Conservation (phyloP, 2,113 vertebrate species). For the Oreocharis arfaki region DNA sequence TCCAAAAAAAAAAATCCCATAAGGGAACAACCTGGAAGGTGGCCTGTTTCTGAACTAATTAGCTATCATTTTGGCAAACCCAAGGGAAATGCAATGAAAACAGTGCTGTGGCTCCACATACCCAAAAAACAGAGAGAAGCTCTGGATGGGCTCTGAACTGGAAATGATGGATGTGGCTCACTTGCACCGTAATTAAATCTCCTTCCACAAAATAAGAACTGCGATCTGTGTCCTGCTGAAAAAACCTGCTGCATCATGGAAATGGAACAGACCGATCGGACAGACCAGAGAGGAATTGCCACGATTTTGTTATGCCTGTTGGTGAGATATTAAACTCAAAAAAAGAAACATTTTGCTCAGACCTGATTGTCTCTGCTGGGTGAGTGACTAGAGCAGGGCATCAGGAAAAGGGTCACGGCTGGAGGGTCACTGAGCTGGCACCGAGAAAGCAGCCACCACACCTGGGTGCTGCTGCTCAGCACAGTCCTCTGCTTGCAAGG, state of each 20-base stretch:
- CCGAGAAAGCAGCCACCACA: neutral
- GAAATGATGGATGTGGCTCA: conserved; percentile 63
- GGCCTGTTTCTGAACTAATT: neutral
- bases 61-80: neutral
- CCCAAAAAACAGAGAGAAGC: neutral
- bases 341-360: neutral
- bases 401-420: neutral
- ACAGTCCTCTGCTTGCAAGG: neutral
- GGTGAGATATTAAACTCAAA: neutral
- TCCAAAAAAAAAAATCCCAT: neutral
- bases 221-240: conserved; percentile 8
- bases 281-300: neutral
- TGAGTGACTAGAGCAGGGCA: neutral
- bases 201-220: conserved; percentile 41
- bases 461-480: neutral
- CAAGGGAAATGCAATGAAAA: conserved; percentile 2
- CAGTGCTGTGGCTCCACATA: neutral
- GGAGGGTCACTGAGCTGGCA: neutral
- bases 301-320: neutral
- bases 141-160: conserved; percentile 23
- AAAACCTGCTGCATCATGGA: conserved; percentile 46
- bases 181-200: conserved; percentile 49
- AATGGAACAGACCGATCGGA: neutral
- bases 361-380: neutral
- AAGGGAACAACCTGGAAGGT: neutral